phyloP scores from a whole-genome alignment of 2,797 vertebrate species.

The Masticophis lateralis region DNA sequence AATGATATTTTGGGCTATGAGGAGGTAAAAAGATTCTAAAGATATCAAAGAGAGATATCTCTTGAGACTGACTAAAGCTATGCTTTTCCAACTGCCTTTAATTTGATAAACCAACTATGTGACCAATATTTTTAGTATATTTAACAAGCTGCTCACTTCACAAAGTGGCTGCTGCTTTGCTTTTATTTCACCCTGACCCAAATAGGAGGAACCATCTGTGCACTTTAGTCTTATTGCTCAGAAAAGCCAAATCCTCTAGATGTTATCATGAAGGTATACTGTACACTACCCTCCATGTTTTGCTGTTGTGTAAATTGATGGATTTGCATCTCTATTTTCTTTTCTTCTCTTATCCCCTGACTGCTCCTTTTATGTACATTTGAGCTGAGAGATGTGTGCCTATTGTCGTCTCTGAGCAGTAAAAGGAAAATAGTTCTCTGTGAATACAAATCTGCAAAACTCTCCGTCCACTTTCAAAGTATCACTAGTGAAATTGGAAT shows the following conservation, averaged over 20 bases:
- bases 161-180: neutral
- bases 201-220: constrained; percentile 4
- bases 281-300: neutral
- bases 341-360: constrained; percentile 32
- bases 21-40: constrained; percentile 15
- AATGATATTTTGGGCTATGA: constrained; percentile 41
- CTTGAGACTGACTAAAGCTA: neutral
- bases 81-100: neutral
- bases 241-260: neutral
- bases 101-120: neutral
- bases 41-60: constrained; percentile 8
- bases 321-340: neutral
- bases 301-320: neutral
- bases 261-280: constrained; percentile 16
- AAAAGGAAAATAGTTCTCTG: constrained; percentile 8
- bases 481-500: neutral
- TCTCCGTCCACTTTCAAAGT: constrained; percentile 6
- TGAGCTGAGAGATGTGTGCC: constrained; percentile 33
- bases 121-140: constrained; percentile 4
- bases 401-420: constrained; percentile 3
- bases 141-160: constrained; percentile 26
- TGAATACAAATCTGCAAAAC: neutral
- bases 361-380: neutral
- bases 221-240: neutral
- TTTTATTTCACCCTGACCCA: constrained; percentile 6